Base-by-base conservation (phyloP, 2,113 vertebrate genomes). In the Apodemus sylvaticus region DNA sequence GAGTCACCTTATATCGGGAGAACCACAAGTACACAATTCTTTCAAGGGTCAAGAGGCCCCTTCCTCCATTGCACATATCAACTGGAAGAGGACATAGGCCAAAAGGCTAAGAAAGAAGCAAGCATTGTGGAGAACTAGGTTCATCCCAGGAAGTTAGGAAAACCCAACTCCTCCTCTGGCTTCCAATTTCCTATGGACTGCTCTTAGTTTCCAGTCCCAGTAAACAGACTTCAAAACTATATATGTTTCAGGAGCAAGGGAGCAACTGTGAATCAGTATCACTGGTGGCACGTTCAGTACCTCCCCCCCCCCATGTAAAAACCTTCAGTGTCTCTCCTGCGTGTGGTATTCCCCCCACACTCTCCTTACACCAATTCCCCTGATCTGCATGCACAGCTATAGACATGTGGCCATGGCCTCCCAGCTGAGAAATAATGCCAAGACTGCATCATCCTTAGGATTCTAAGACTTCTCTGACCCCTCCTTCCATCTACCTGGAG, bases 61-160 rank as follows among this genome's bases (percentile, higher is more conserved):
- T 73, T 79, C 58, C 20, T 78, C 79, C 31, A 13, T 13, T 11
- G 1, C 14, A 3, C 34, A 24, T 13, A n/a, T 88, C 90, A 48
- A 3, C 39, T 81, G n/a, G 93, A 88, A 17, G 12, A 74, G 5
- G 9, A 66, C 22, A n/a, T n/a, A 48, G 58, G 48, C 42, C 42
- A n/a, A 86, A 48, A 92, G 70, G 20, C 51, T 42, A 48, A 92
- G 91, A 94, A 58, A 94, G 42, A 39, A 86, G 51, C 14, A 53
- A 29, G 26, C 31, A 71, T 62, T 17, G 78, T 42, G 22, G 51
- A 76, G 76, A 71, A 45, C 20, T 1, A 8, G 29, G 13, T 7
- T 1, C 60, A 64, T 73, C 45, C 17, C 51, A 68, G 55, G 34
- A 74, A 92, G 36, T 36, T 4, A 34, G 45, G 53, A 93, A 91